phyloP scores from a whole-genome alignment of 2,113 vertebrate genomes.

The Anas platyrhynchos region DNA sequence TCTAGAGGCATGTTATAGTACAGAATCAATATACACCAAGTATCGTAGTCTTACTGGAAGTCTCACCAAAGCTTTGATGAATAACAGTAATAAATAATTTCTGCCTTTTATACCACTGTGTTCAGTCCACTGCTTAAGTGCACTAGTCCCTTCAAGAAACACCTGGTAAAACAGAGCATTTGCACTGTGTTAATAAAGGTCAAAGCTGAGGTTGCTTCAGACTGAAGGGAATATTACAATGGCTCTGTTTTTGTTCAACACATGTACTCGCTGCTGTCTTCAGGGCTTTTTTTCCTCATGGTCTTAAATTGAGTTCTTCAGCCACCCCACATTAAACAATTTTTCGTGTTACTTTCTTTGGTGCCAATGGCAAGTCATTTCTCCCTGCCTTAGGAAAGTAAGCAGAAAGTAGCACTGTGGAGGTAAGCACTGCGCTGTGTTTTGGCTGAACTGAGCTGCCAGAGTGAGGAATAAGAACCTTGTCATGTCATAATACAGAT shows the following conservation, averaged over 20 bases:
- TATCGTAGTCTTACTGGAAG: neutral
- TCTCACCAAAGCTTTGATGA: neutral
- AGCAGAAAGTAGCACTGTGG: neutral
- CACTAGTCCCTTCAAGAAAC: neutral
- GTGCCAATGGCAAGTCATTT: neutral
- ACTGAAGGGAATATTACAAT: neutral
- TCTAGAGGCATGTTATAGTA: neutral
- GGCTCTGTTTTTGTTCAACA: neutral
- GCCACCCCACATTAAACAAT: neutral
- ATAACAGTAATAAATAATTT: neutral
- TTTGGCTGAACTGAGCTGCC: neutral
- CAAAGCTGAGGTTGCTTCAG: neutral
- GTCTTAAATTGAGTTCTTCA: neutral
- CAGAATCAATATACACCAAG: neutral
- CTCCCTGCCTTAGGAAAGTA: neutral
- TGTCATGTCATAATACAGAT: neutral
- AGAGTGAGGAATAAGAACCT: neutral
- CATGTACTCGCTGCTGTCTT: neutral
- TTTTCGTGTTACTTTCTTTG: neutral
- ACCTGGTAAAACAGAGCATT: neutral
- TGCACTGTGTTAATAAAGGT: neutral
- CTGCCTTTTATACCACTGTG: neutral
- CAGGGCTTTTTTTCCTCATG: neutral
- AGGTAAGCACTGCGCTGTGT: neutral
- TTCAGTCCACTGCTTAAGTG: neutral